phyloP scores from a whole-genome alignment of 1,140 invertebrate species.

The Pollicipes pollicipes region DNA sequence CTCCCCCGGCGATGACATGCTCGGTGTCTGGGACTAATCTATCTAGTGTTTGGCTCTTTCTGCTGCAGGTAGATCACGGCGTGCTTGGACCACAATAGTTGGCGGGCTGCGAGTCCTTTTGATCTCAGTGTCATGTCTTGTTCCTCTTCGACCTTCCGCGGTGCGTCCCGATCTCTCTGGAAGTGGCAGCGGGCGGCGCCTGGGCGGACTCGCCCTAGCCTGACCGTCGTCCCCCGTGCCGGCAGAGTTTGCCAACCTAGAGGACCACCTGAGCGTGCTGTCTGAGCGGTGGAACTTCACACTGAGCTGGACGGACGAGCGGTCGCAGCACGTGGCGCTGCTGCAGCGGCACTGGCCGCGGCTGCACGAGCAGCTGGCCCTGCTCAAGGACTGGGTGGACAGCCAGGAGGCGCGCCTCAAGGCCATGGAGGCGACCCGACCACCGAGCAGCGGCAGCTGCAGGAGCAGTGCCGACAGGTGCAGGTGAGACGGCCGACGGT shows the following conservation, averaged over 20 bases:
- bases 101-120: no score
- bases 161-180: no score
- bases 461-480: conserved; percentile 29
- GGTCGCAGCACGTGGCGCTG: conserved; percentile 42
- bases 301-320: conserved; percentile 54
- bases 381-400: conserved; percentile 48
- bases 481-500: no score
- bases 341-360: conserved; percentile 35
- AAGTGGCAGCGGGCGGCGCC: no score
- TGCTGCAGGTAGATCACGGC: no score
- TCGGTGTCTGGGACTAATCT: no score
- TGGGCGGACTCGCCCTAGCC: no score
- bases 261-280: conserved; percentile 63
- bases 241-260: conserved; percentile 22
- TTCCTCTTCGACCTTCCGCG: no score
- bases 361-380: conserved; percentile 39
- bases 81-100: no score
- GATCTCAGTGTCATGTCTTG: no score
- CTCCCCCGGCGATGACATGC: no score
- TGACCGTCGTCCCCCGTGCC: background rate
- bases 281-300: conserved; percentile 75
- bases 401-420: conserved; percentile 49
- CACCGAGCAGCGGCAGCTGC: conserved; percentile 32
- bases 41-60: no score
- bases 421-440: conserved; percentile 56